phyloP scores from a whole-genome alignment of 2,888 invertebrate species.

The Seira musarum region DNA sequence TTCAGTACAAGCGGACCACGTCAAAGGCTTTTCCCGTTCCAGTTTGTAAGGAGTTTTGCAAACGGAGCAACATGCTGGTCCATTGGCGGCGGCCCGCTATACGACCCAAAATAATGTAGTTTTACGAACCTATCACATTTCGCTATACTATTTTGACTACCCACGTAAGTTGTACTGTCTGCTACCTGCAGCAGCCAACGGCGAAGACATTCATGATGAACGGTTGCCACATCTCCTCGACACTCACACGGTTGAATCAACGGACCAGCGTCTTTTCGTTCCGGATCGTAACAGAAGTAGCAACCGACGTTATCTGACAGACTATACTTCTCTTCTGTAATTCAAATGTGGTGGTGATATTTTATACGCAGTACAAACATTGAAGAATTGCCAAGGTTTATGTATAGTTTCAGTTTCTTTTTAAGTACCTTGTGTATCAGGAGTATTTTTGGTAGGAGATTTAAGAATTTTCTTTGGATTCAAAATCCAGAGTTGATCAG shows the following conservation, averaged over 20 bases:
- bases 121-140: not conserved
- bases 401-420: slow-evolving; percentile 23
- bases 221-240: slow-evolving; percentile 92
- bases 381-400: not conserved
- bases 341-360: not conserved
- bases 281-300: slow-evolving; percentile 93
- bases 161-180: not conserved
- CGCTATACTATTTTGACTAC: too few species aligned
- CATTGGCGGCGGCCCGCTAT: slow-evolving; percentile 80
- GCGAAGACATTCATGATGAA: slow-evolving; percentile 91
- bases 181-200: slow-evolving; percentile 91
- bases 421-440: slow-evolving; percentile 58
- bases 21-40: slow-evolving; percentile 77
- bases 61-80: slow-evolving; percentile 85
- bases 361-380: not conserved
- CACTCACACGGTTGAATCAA: slow-evolving; percentile 92
- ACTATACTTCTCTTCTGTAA: slow-evolving; percentile 67
- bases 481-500: slow-evolving; percentile 93
- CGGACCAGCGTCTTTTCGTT: slow-evolving; percentile 82
- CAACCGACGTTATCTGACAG: slow-evolving; percentile 77
- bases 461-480: slow-evolving; percentile 88
- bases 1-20: slow-evolving; percentile 69
- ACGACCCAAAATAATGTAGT: slow-evolving; percentile 62
- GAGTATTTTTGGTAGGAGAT: slow-evolving; percentile 51
- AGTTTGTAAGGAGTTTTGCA: slow-evolving; percentile 88